These are phyloP conservation scores for Gorsachius goisagi DNA, from an alignment of 2,113 vertebrate genomes.

Conservation along the genomic window DNA sequence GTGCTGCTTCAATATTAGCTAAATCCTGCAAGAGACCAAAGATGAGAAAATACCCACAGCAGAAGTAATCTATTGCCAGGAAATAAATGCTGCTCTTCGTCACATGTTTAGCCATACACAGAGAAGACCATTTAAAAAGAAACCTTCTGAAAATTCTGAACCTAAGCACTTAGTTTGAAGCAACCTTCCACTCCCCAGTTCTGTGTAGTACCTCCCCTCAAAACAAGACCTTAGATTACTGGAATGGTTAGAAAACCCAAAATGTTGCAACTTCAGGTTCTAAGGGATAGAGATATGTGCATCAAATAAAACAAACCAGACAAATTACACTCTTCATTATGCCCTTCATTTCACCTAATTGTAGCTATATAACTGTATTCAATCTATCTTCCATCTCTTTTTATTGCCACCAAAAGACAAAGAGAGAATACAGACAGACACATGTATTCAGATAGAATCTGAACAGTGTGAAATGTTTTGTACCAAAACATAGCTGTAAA, in stretches of 20 bases:
- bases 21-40: neutral
- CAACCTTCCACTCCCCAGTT: neutral
- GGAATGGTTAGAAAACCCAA: neutral
- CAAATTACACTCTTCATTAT: rapidly evolving
- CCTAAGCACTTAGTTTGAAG: neutral
- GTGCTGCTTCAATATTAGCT: neutral
- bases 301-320: neutral
- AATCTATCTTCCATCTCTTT: neutral
- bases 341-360: neutral
- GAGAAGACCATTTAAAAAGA: neutral
- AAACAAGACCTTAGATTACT: neutral
- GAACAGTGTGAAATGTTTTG: neutral
- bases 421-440: neutral
- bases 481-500: slow-evolving; percentile 2
- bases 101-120: neutral
- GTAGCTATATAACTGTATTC: neutral
- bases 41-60: neutral
- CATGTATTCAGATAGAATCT: neutral
- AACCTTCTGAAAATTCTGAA: neutral
- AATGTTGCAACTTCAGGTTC: neutral
- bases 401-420: neutral
- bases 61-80: neutral
- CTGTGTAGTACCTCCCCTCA: neutral
- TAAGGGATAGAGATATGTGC: neutral
- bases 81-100: neutral